These are phyloP conservation scores for Drosophila pseudotalamancana DNA, from an alignment of 2,888 invertebrate species.

Conservation along the genomic window DNA sequence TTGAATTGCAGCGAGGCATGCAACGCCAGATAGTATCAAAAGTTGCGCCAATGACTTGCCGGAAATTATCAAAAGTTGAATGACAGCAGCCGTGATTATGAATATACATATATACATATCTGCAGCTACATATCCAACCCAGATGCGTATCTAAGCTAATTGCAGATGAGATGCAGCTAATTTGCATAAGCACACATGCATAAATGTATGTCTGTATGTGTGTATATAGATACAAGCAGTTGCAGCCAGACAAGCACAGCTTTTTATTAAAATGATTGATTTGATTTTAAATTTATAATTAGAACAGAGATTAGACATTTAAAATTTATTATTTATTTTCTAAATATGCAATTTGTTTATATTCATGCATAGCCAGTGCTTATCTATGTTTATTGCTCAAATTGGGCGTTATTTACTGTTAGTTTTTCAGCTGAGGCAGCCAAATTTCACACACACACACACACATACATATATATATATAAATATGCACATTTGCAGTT, in stretches of 20 bases:
- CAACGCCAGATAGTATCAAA: slow-evolving; percentile 11
- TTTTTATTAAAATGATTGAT: not conserved
- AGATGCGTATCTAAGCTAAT: slow-evolving; percentile 16
- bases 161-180: slow-evolving; percentile 9
- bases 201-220: not conserved
- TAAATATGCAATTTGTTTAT: slow-evolving; percentile 6
- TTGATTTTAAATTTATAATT: not conserved
- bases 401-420: slow-evolving; percentile 6
- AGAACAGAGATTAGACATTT: slow-evolving; percentile 1
- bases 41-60: slow-evolving; percentile 26
- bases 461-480: not conserved
- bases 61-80: slow-evolving; percentile 36
- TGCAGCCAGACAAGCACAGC: too few species aligned
- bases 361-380: not conserved
- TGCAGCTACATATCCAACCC: not conserved
- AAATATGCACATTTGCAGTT: slow-evolving; percentile 10
- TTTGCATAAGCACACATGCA: not conserved
- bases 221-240: not conserved
- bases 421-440: slow-evolving; percentile 1
- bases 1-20: slow-evolving; percentile 36
- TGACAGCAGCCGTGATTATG: slow-evolving; percentile 15
- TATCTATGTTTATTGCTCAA: slow-evolving; percentile 1
- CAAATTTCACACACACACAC: not conserved
- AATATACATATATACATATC: not conserved
- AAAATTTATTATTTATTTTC: not conserved